A percentile compares a stretch with the other conserved stretches of the same genome.
Conservation (phyloP, 2,797 vertebrate species). For the Lacerta viridis region DNA sequence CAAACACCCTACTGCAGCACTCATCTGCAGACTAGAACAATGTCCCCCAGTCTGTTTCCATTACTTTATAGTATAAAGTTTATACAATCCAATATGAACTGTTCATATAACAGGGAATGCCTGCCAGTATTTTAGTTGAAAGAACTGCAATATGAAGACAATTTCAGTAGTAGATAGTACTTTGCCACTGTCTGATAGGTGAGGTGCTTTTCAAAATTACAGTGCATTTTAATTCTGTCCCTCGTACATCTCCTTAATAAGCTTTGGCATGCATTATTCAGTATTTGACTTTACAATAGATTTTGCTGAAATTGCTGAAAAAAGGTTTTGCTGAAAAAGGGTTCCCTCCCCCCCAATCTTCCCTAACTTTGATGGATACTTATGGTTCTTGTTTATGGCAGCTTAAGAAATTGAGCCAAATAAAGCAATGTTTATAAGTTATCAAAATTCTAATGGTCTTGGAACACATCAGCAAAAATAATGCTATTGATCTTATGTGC, state of each 20-base stretch:
- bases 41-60: constrained; percentile 1
- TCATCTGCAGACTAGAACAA: constrained; percentile 15
- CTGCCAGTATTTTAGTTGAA: constrained; percentile 35
- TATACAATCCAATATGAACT: not conserved
- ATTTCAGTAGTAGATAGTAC: constrained; percentile 38
- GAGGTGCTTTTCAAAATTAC: constrained; percentile 36
- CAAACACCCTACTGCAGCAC: not conserved
- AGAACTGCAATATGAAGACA: constrained; percentile 32
- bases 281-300: constrained; percentile 7
- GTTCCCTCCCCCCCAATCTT: constrained; percentile 26
- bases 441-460: not conserved
- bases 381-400: not conserved
- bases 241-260: not conserved
- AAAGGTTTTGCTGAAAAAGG: constrained; percentile 20
- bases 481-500: constrained; percentile 4
- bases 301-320: constrained; percentile 4
- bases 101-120: constrained; percentile 30
- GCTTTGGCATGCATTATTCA: not conserved
- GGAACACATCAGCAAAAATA: constrained; percentile 16
- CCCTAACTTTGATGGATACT: constrained; percentile 8
- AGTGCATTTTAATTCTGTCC: constrained; percentile 44
- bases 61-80: not conserved
- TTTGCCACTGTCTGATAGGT: not conserved
- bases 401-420: not conserved
- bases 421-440: not conserved